phyloP scores from a whole-genome alignment of 1,140 invertebrate species.

The Megalonaias nervosa region DNA sequence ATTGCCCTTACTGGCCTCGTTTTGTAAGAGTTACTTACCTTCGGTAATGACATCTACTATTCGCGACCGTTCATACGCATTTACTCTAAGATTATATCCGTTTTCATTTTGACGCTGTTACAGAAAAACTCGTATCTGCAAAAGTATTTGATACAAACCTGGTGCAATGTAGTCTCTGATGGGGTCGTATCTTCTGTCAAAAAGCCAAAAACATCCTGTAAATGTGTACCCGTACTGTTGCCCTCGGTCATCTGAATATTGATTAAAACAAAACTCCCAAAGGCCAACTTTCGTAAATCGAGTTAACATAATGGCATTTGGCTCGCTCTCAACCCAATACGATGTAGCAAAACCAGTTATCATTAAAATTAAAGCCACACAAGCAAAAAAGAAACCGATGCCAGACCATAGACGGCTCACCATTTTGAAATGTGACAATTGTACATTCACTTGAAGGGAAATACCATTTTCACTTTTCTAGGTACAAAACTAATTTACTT shows the following conservation, averaged over 20 bases:
- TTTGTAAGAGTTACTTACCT: too few species aligned
- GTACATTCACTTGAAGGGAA: too few species aligned
- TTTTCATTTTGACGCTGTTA: too few species aligned
- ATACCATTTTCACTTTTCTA: too few species aligned
- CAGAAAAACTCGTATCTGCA: too few species aligned
- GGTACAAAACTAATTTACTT: too few species aligned
- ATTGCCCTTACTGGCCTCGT: too few species aligned
- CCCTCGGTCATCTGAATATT: constrained; percentile 89
- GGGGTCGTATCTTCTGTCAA: constrained; percentile 89
- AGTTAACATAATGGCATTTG: constrained; percentile 77
- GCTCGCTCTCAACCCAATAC: constrained; percentile 94
- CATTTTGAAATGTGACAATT: too few species aligned
- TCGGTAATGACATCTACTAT: too few species aligned
- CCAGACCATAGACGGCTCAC: constrained; percentile 8
- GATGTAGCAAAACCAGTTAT: constrained; percentile 91
- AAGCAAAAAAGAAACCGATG: constrained; percentile 1
- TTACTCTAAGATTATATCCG: too few species aligned
- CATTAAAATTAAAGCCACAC: constrained; percentile 67
- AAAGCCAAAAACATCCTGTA: constrained; percentile 92
- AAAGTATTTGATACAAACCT: constrained; percentile 67
- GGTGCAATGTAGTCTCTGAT: constrained; percentile 93
- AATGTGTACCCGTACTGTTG: constrained; percentile 88
- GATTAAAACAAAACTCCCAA: constrained; percentile 95
- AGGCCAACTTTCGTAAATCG: constrained; percentile 88
- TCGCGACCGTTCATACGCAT: too few species aligned